Percentiles rank a stretch among this genome's conserved stretches.
Conservation (phyloP, 2,113 vertebrate species). For the Ariopsis seemanni region DNA sequence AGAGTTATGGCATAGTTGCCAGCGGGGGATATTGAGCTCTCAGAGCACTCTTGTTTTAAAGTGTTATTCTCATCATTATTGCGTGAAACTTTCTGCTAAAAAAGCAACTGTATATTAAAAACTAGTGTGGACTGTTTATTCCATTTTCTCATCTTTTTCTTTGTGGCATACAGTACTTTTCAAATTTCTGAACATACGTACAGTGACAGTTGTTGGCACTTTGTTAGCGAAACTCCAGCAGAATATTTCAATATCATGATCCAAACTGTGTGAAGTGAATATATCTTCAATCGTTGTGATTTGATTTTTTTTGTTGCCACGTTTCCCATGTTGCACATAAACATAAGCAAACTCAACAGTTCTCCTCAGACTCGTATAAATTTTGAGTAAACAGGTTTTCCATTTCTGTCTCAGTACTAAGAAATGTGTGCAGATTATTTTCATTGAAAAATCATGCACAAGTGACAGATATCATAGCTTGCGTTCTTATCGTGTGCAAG, state of each 20-base stretch:
- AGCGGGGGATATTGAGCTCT: too few relatives aligned
- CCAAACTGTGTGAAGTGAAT: background rate
- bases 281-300: background rate
- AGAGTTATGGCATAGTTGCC: too few relatives aligned
- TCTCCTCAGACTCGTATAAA: background rate
- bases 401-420: background rate
- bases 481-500: background rate
- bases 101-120: background rate
- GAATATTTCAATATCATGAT: too few relatives aligned
- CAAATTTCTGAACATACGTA: background rate
- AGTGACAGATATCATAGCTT: background rate
- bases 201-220: background rate
- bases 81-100: background rate
- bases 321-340: background rate
- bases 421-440: background rate
- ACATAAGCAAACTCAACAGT: background rate
- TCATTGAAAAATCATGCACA: background rate
- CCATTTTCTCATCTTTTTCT: background rate
- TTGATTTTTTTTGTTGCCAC: background rate
- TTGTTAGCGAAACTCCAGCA: background rate
- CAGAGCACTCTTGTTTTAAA: too few relatives aligned
- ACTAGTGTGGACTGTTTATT: background rate
- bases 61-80: background rate
- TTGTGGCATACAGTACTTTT: background rate
- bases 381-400: background rate